Evolutionary conservation across 2,888 invertebrate species (phyloP), one percentile per base, ranked within the genome.

Genomic region (Cylindroiulus punctatus): DNA sequence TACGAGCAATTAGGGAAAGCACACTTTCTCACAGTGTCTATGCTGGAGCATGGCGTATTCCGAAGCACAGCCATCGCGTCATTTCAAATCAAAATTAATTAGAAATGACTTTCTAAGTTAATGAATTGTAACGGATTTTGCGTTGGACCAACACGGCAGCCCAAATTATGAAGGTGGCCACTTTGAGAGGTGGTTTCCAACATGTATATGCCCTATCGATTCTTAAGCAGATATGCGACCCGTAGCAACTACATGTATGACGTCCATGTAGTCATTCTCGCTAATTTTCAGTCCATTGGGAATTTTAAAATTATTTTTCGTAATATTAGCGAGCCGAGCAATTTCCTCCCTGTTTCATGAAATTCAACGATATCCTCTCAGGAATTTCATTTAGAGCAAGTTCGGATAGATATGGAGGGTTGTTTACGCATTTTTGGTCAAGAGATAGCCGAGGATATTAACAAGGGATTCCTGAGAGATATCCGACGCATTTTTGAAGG

Each of bases 291-390:
- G 65, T 26, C 65, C 65, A 10, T 65, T 12, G 65, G 65, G 65
- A 65, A 65, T 65, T 65, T 65, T 26, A 65, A 65, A 65, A 65
- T 65, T 65, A 65, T 65, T 65, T 57, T 65, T 65, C 26, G 19
- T 2, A 65, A 65, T 65, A 65, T 65, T 22, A 65, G 65, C 65
- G 65, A 65, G 12, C 26, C 26, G 65, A 26, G 5, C 65, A 65
- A 65, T 65, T 65, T 65, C 5, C 65, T 65, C 26, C n/a, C 65
- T 65, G 26, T 26, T 65, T 65, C 65, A 65, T 26, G 19, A 65
- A 65, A 65, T 65, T 52, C 52, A 5, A 47, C 52, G 12, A 4
- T n/a, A 52, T 65, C 26, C 65, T 10, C 26, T 0, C 1, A 65
- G 65, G 65, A 65, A 65, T 65, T 26, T 26, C 22, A 12, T 65